These are phyloP conservation scores for Elymnias hypermnestra DNA, from an alignment of 1,140 invertebrate genomes.

Conservation along the genomic window DNA sequence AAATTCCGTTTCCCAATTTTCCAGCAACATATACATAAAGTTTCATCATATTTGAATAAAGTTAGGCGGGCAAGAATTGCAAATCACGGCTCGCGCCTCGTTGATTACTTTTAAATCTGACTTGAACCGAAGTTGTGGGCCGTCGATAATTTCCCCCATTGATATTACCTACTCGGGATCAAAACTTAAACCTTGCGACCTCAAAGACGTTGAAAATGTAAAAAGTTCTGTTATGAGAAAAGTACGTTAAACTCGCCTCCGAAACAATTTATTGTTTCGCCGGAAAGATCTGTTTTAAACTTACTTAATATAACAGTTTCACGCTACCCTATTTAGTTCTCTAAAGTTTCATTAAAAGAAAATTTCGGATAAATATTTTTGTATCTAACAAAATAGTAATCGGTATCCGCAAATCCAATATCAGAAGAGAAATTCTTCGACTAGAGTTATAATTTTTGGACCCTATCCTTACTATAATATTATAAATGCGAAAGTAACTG, in stretches of 20 bases:
- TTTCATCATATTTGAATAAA: constrained; percentile 7
- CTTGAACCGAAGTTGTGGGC: constrained; percentile 18
- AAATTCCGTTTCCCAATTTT: background rate
- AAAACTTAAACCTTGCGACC: constrained; percentile 25
- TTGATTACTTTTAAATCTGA: constrained; percentile 40
- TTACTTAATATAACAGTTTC: constrained; percentile 17
- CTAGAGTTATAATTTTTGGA: no score
- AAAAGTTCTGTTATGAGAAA: constrained; percentile 34
- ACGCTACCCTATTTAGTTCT: background rate
- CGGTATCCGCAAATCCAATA: no score
- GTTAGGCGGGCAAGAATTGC: constrained; percentile 7
- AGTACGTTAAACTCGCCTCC: constrained; percentile 21
- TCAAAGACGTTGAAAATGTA: constrained; percentile 26
- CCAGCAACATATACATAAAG: constrained; percentile 1
- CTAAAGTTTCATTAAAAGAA: no score
- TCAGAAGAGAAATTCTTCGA: no score
- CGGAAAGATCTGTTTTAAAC: constrained; percentile 25
- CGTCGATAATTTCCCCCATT: constrained; percentile 39
- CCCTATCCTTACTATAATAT: no score
- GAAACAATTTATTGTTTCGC: constrained; percentile 30
- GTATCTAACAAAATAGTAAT: no score
- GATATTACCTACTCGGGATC: constrained; percentile 27
- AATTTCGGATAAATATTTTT: no score
- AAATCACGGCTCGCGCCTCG: constrained; percentile 23
- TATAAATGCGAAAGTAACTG: no score